Conservation (phyloP, 2,113 vertebrate genomes). For the Onychostoma macrolepis region DNA sequence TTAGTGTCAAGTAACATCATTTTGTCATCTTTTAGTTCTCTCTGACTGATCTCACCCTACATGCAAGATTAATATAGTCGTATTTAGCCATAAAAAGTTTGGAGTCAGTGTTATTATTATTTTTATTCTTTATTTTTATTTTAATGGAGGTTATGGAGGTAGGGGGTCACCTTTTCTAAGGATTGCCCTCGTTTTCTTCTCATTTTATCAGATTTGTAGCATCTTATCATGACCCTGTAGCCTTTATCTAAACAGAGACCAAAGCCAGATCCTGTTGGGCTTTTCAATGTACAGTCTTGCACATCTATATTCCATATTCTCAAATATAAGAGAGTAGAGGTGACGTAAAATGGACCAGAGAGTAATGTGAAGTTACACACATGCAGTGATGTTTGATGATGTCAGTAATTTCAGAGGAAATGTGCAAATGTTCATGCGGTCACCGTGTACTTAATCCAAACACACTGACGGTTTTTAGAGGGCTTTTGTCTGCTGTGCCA, state of each 20-base stretch:
- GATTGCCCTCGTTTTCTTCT: neutral
- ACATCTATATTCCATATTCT: neutral
- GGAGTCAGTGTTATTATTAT: no score
- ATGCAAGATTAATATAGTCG: no score
- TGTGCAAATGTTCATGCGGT: neutral
- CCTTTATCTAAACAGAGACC: neutral
- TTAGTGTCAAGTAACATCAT: neutral
- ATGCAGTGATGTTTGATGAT: neutral
- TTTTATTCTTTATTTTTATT: no score
- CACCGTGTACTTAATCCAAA: constrained; percentile 13
- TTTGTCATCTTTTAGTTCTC: neutral
- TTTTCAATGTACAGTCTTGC: neutral
- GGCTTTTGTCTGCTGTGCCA: constrained; percentile 41
- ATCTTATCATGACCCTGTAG: neutral
- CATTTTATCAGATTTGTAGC: neutral
- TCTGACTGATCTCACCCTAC: neutral
- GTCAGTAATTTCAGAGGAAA: constrained; percentile 3
- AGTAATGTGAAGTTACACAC: neutral
- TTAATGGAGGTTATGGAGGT: neutral
- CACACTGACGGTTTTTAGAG: neutral
- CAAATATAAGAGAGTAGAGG: neutral
- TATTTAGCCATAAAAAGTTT: no score
- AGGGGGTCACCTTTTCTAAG: neutral
- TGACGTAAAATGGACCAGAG: neutral
- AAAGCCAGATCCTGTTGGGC: neutral